Evolutionary conservation across 2,113 vertebrate species (phyloP).

Genomic region (Nymphicus hollandicus): DNA sequence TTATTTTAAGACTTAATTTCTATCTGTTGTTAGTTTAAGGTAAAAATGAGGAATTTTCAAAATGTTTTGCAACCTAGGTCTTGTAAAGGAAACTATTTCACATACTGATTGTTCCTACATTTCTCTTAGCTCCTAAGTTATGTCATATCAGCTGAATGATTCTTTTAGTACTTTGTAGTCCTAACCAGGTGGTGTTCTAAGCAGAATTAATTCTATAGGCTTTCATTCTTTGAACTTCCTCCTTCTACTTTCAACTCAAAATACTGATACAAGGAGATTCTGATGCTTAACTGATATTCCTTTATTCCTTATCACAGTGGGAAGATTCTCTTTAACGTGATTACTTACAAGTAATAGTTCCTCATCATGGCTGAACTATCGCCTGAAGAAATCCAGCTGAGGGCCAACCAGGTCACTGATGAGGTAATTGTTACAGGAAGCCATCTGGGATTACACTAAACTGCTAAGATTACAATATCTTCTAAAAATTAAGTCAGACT

Average conservation of each 20-base stretch:
- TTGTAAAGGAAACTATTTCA: not conserved
- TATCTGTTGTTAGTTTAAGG: not conserved
- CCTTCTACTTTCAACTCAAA: not conserved
- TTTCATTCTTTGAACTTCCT: not conserved
- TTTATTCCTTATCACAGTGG: not conserved
- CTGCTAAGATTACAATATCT: not conserved
- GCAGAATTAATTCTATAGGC: not conserved
- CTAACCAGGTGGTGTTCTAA: not conserved
- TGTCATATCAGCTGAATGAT: not conserved
- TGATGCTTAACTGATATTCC: not conserved
- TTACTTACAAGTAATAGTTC: slow-evolving; percentile 6
- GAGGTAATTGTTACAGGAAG: slow-evolving; percentile 79
- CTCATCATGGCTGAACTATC: slow-evolving; percentile 88
- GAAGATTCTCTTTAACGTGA: not conserved
- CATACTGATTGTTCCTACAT: not conserved
- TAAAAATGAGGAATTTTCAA: not conserved
- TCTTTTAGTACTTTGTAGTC: not conserved
- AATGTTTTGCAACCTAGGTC: not conserved
- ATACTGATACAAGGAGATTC: not conserved
- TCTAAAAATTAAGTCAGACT: not conserved
- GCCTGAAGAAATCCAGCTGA: slow-evolving; percentile 85
- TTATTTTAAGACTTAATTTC: not conserved
- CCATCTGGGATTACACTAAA: not conserved
- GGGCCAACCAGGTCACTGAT: slow-evolving; percentile 91
- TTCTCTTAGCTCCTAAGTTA: not conserved